These are phyloP conservation scores for Barbus barbus DNA, from an alignment of 2,113 vertebrate species.

Conservation along the genomic window DNA sequence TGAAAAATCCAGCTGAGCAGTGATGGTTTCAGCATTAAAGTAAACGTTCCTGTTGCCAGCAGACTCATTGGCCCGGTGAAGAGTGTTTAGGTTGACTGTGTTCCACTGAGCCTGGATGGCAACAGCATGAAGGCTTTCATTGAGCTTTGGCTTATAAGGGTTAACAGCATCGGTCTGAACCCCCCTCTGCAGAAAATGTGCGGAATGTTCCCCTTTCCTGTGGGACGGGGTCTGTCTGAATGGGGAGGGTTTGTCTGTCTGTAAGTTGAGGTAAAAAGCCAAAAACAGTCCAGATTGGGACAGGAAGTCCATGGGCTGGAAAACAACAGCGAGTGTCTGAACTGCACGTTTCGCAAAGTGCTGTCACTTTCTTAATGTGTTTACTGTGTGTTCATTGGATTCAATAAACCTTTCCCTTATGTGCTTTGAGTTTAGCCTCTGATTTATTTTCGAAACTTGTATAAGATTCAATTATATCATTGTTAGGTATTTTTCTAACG, in stretches of 20 bases:
- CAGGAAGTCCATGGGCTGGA: constrained; percentile 61
- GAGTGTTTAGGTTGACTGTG: not conserved
- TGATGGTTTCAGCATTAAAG: not conserved
- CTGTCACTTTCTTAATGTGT: constrained; percentile 44
- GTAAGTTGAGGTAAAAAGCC: constrained; percentile 26
- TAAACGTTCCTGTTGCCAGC: not conserved
- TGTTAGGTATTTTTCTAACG: not conserved
- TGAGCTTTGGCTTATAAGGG: constrained; percentile 43
- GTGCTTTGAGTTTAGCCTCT: not conserved
- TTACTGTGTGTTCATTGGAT: constrained; percentile 60
- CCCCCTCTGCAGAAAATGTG: constrained; percentile 66
- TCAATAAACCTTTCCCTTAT: constrained; percentile 31
- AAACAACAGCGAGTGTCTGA: constrained; percentile 47
- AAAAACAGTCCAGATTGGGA: constrained; percentile 47
- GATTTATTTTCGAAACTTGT: not conserved
- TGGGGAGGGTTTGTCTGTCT: constrained; percentile 43
- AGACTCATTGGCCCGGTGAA: not conserved
- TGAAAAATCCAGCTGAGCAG: not conserved
- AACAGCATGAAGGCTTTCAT: constrained; percentile 60
- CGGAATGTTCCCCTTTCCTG: constrained; percentile 79
- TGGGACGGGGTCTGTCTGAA: constrained; percentile 67
- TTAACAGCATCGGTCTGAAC: constrained; percentile 55
- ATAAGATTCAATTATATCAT: not conserved
- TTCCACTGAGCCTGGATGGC: not conserved
- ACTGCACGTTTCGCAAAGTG: not conserved